Conservation (phyloP, 2,888 invertebrate species). For the Platycnemis pennipes region DNA sequence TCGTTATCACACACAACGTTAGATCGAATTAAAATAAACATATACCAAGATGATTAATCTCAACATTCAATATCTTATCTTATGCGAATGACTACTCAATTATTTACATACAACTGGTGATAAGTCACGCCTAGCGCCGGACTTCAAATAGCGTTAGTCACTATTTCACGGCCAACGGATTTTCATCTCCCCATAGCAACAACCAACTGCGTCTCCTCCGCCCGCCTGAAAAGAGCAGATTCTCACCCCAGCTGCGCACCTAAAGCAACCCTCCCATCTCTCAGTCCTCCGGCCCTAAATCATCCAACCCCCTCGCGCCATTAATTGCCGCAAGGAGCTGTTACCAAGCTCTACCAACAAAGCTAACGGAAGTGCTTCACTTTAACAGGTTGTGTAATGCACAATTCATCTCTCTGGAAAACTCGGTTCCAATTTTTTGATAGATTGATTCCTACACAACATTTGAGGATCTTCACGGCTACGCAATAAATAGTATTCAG, state of each 20-base stretch:
- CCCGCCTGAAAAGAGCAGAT: not conserved
- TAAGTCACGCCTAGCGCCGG: not conserved
- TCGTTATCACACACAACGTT: no score
- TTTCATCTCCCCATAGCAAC: slow-evolving; percentile 43
- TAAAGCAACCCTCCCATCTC: no score
- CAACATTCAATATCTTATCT: no score
- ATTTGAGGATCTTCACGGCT: not conserved
- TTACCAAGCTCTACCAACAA: slow-evolving; percentile 21
- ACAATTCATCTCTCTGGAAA: not conserved
- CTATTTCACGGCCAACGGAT: not conserved
- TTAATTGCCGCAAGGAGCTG: not conserved
- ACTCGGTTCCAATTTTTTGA: not conserved
- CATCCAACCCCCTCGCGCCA: slow-evolving; percentile 16
- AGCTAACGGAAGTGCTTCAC: not conserved
- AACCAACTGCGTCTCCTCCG: slow-evolving; percentile 26
- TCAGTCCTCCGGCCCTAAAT: not conserved
- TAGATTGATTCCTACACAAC: not conserved
- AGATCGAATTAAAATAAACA: no score
- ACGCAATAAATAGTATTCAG: no score
- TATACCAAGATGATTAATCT: no score
- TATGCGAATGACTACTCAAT: no score
- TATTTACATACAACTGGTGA: not conserved
- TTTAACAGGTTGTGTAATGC: not conserved
- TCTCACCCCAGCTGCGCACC: not conserved
- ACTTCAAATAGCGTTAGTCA: no score